A percentile compares a stretch with the other conserved stretches of the same genome.
phyloP scores from a whole-genome alignment of 2,797 vertebrate species.

The Sebastes hopkinsi region DNA sequence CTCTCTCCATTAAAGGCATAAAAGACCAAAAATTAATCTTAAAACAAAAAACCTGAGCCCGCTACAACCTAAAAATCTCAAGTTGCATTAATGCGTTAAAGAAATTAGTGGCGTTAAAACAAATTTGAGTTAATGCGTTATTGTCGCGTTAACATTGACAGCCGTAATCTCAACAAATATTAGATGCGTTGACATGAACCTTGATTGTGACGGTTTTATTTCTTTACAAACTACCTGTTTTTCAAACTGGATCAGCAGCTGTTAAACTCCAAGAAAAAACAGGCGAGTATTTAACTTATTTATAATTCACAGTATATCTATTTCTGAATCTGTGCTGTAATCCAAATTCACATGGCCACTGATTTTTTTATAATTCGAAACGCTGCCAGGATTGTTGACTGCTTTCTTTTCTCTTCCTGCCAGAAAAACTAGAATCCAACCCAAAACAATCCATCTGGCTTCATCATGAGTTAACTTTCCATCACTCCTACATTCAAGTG shows the following conservation, averaged over 20 bases:
- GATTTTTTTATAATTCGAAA: neutral
- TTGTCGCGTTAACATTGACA: too few species aligned
- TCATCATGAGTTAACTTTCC: neutral
- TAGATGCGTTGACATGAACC: too few species aligned
- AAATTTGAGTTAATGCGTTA: too few species aligned
- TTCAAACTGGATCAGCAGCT: neutral
- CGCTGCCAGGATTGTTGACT: neutral
- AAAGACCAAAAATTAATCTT: too few species aligned
- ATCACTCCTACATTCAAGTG: conserved; percentile 1
- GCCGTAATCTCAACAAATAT: too few species aligned
- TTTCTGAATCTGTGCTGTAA: neutral
- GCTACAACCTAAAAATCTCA: too few species aligned
- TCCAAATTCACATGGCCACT: neutral
- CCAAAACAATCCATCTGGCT: conserved; percentile 7
- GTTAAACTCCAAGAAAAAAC: neutral
- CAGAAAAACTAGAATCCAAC: conserved; percentile 4
- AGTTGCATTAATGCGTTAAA: too few species aligned
- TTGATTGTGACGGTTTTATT: too few species aligned
- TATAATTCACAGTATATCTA: neutral
- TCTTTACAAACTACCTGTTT: too few species aligned
- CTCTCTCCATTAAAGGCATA: too few species aligned
- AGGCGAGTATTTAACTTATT: neutral
- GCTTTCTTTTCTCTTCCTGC: neutral
- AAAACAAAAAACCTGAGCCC: too few species aligned
- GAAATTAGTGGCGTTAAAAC: too few species aligned